Percentiles rank a stretch among this genome's conserved stretches.
Evolutionary conservation across 2,797 vertebrate genomes (phyloP).

Genomic region (Acanthornis magna): DNA sequence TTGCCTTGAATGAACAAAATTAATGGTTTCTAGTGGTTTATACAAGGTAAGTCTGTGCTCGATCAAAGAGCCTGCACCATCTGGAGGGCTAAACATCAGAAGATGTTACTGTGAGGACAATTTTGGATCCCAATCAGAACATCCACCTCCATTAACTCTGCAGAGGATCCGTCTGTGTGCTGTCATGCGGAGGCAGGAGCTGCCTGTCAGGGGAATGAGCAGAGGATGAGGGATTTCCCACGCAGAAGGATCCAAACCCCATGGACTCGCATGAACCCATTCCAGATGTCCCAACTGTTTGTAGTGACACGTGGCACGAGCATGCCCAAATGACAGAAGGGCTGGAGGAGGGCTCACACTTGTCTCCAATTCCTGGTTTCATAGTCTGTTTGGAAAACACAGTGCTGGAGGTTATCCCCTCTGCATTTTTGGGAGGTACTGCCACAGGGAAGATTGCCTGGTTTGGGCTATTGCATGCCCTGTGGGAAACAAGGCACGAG

Average conservation of each 20-base stretch:
- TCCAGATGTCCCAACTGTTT: background rate
- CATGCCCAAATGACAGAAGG: background rate
- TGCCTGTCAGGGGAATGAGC: constrained; percentile 11
- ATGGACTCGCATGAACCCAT: background rate
- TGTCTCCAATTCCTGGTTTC: background rate
- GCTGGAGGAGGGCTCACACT: background rate
- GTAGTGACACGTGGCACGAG: background rate
- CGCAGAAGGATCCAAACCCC: background rate
- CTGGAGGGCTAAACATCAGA: constrained; percentile 13
- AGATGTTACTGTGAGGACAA: background rate
- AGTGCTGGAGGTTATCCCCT: background rate
- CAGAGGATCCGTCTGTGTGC: background rate
- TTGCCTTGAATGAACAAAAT: background rate
- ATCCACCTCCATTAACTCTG: background rate
- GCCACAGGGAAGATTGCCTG: background rate
- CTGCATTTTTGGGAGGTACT: background rate
- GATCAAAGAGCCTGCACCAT: background rate
- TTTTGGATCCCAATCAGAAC: constrained; percentile 4
- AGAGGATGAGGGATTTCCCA: constrained; percentile 3
- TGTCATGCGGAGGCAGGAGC: background rate
- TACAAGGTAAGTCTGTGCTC: background rate
- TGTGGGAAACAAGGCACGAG: background rate
- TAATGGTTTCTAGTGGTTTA: background rate
- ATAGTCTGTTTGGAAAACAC: background rate
- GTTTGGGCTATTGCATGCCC: background rate